Base-by-base conservation (phyloP, 2,113 vertebrate species). In the Terrapene triunguis region DNA sequence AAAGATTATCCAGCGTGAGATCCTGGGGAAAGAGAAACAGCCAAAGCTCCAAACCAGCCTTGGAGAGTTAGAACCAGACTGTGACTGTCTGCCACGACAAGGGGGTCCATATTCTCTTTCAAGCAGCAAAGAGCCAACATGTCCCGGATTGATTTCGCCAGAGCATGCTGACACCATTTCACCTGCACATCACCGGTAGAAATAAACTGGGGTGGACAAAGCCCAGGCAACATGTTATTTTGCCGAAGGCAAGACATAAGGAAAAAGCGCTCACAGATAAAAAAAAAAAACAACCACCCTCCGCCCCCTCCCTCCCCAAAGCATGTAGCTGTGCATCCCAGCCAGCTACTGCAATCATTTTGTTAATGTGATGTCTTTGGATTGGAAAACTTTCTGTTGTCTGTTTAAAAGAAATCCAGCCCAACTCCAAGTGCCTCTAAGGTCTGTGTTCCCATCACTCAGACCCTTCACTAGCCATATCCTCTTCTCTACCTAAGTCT, bases 381-480 rank as follows among this genome's bases (percentile, higher is more conserved):
- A 6, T 5, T 44, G 65, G 57, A 88, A 89, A 93, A 93, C 74
- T 92, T 65, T 88, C 93, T 94, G 65, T 10, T 2, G 4, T 83
- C 80, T 74, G 79, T 85, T 78, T 84, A 84, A 54, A 74, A 76
- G 80, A 74, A 88, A 16, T 50, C 83, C 89, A 87, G 65, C 47
- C 3, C 55, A 84, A 24, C 3, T 12, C 54, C 59, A 29, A 0
- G 0, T 83, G 7, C 19, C n/a, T 62, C 48, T 81, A 0, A 0
- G 80, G 62, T 11, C 69, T 90, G 44, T 2, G 5, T 27, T 79
- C 38, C 47, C 4, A 0, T 0, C 2, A 89, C n/a, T 44, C 84
- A 1, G 19, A 38, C 57, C 38, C 53, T 94, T 87, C 62, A 16
- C 47, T 89, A 0, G 0, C 65, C 5, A 2, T 83, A 78, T 74